These are phyloP conservation scores for Protonemura montana DNA, from an alignment of 2,888 invertebrate species.

Conservation along the genomic window DNA sequence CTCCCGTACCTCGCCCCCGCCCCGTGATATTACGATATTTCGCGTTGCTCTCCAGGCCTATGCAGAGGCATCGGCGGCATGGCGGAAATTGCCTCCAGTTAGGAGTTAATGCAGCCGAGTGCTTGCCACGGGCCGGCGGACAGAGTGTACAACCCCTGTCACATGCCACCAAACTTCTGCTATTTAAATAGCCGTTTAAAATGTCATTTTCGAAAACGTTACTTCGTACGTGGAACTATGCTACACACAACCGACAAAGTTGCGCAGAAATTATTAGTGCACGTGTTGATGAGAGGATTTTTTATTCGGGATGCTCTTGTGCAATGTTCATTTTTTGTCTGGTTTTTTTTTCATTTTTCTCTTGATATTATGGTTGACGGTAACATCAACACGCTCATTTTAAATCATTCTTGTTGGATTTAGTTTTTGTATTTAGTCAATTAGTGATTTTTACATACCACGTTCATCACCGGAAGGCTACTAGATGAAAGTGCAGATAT, in stretches of 20 bases:
- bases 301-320: background rate
- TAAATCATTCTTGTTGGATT: background rate
- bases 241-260: background rate
- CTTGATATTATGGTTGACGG: background rate
- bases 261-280: background rate
- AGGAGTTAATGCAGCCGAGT: background rate
- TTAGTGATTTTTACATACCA: background rate
- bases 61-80: background rate
- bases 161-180: background rate
- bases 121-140: background rate
- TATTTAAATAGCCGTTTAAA: slow-evolving; percentile 7
- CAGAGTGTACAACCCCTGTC: background rate
- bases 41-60: background rate
- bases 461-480: too few relatives aligned
- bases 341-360: background rate
- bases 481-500: background rate
- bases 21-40: background rate
- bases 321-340: background rate
- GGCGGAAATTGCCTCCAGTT: slow-evolving; percentile 12
- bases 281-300: background rate
- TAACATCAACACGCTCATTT: background rate
- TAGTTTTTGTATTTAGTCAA: background rate
- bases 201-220: background rate
- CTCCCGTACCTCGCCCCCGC: background rate
- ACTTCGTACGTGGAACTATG: background rate